Conservation (phyloP, 2,113 vertebrate genomes). For the Sceloporus tristichus region DNA sequence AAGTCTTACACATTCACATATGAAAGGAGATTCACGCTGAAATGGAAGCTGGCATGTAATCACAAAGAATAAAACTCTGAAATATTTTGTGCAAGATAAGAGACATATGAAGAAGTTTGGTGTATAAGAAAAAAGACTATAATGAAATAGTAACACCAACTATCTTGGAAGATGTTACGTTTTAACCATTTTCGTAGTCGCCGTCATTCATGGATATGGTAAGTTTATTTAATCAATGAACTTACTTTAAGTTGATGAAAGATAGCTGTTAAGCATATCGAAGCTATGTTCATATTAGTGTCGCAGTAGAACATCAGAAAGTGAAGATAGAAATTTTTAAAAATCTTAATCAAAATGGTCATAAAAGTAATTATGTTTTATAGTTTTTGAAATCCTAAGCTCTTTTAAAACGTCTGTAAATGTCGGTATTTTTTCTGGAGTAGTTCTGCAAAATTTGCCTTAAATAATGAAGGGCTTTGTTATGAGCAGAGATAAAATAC, state of each 20-base stretch:
- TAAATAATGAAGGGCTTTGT: not conserved
- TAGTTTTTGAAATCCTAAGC: not conserved
- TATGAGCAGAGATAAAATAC: not conserved
- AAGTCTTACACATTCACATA: constrained; percentile 61
- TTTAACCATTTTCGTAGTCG: constrained; percentile 70
- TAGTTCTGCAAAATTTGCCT: not conserved
- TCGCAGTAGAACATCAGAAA: not conserved
- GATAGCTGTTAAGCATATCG: not conserved
- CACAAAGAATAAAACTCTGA: constrained; percentile 67
- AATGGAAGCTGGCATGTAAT: constrained; percentile 61
- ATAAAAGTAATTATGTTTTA: not conserved
- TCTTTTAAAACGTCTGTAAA: not conserved
- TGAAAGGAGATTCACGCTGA: constrained; percentile 61
- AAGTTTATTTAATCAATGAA: constrained; percentile 52
- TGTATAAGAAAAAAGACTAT: constrained; percentile 29
- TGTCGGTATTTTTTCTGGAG: not conserved
- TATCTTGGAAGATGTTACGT: constrained; percentile 71
- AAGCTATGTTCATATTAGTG: not conserved
- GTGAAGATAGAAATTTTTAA: not conserved
- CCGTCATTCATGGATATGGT: constrained; percentile 84
- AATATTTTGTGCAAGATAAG: constrained; percentile 44
- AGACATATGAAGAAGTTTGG: constrained; percentile 25
- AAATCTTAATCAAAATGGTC: not conserved
- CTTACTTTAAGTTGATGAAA: constrained; percentile 26
- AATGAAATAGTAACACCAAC: constrained; percentile 3